Base-by-base conservation (phyloP, 2,888 invertebrate species). In the Eustalomyia histrio region DNA sequence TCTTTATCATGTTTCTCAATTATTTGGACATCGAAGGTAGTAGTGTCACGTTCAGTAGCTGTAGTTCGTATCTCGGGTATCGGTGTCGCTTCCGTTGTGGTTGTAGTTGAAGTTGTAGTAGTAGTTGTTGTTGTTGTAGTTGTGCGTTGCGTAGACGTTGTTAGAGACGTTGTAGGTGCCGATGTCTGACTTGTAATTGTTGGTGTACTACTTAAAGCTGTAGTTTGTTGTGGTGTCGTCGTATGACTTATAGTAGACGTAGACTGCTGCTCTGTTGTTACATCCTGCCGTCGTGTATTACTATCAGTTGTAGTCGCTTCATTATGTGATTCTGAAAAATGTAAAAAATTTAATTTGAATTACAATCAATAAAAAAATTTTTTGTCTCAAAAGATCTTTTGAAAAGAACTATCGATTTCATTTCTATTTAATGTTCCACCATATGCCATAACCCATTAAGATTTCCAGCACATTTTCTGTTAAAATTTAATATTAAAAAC, bases 261-360 rank as follows among this genome's bases (percentile, higher is more conserved):
- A 64, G 88, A 88, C 55, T 90, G 89, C 67, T 92, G 92, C 84
- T 92, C 92, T 0, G 93, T 93, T 0, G 92, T 92, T 61, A 65
- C 74, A 29, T 81, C 81, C 60, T 84, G 86, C 83, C 85, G 85
- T 29, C 88, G 83, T 17, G 82, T 63, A 14, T 82, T 79, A 14
- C 79, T 83, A 50, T 85, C 89, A 3, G 84, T 84, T 90, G 84
- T 84, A 17, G 90, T 88, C 14, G 86, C 76, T 76, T 89, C 86
- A 79, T 87, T 87, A 83, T 87, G 87, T 64, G 85, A 74, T 84
- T 89, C 88, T 88, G 87, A 79, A 88, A 87, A 88, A 87, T 35
- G 60, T 2, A 50, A 18, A 17, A 35, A 17, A 65, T 52, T 29
- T n/a, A 29, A 29, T 39, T 39, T 39, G 3, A 29, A 3, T 21